Evolutionary conservation across 2,113 vertebrate species (phyloP).

Genomic region (Phodopus roborovskii): DNA sequence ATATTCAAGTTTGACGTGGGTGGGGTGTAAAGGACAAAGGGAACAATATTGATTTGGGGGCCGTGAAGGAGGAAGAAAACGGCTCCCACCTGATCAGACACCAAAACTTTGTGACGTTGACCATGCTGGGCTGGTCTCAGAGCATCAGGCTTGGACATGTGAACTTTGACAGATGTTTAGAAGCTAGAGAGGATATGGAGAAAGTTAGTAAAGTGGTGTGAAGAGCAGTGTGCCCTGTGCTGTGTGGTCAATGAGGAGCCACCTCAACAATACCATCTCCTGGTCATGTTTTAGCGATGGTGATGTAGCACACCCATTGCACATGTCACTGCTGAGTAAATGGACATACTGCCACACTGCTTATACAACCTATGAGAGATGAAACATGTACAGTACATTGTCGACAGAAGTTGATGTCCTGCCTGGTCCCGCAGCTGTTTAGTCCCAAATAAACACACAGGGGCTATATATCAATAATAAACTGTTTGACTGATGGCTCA

Average conservation of each 20-base stretch:
- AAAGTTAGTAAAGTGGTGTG: neutral
- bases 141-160: neutral
- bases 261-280: neutral
- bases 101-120: neutral
- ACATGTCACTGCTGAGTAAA: too few species aligned
- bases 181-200: neutral
- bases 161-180: neutral
- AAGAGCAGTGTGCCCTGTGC: neutral
- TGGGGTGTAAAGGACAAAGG: neutral
- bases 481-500: too few species aligned
- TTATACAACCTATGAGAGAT: neutral
- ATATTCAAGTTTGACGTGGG: fast-evolving
- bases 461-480: too few species aligned
- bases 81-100: neutral
- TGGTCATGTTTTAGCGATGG: neutral
- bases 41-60: neutral
- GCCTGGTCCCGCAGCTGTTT: too few species aligned
- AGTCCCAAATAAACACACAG: too few species aligned
- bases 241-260: neutral
- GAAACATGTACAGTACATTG: neutral
- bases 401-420: too few species aligned
- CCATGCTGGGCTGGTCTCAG: too few species aligned
- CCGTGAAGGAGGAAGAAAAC: neutral
- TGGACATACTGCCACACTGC: too few species aligned
- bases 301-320: too few species aligned